Evolutionary conservation across 2,797 vertebrate genomes (phyloP).

Genomic region (Jordanella pulchra): DNA sequence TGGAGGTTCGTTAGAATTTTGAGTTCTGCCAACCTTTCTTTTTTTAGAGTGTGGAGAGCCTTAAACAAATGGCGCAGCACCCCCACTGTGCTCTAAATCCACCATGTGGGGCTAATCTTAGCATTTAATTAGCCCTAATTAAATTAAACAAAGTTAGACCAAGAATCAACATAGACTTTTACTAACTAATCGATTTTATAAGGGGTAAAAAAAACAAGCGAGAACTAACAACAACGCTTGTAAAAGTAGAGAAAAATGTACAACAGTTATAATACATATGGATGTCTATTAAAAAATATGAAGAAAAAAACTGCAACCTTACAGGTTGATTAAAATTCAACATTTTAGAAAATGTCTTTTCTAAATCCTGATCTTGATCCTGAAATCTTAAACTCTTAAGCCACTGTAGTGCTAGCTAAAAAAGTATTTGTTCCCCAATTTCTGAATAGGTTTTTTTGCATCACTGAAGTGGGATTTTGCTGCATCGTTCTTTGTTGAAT

Average conservation of each 20-base stretch:
- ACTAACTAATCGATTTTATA: neutral
- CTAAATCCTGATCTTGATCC: too few species aligned
- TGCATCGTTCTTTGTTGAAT: too few species aligned
- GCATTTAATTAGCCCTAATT: conserved; percentile 4
- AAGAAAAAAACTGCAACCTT: neutral
- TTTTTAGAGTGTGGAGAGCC: neutral
- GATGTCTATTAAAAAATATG: neutral
- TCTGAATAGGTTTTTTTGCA: too few species aligned
- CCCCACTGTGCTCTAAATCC: neutral
- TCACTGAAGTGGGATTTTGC: too few species aligned
- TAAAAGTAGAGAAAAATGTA: neutral
- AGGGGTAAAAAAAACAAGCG: neutral
- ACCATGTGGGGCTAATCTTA: neutral
- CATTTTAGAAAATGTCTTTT: too few species aligned
- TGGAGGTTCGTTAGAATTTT: too few species aligned
- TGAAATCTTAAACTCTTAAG: too few species aligned
- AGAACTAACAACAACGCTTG: neutral
- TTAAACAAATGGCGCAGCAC: neutral
- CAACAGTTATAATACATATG: neutral
- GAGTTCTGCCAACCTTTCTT: too few species aligned
- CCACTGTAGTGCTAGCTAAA: too few species aligned
- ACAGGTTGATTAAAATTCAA: too few species aligned
- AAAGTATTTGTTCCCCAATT: too few species aligned
- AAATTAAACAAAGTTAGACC: neutral
- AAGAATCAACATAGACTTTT: neutral